phyloP scores from a whole-genome alignment of 2,797 vertebrate genomes.

The Brachyalestes nurse region DNA sequence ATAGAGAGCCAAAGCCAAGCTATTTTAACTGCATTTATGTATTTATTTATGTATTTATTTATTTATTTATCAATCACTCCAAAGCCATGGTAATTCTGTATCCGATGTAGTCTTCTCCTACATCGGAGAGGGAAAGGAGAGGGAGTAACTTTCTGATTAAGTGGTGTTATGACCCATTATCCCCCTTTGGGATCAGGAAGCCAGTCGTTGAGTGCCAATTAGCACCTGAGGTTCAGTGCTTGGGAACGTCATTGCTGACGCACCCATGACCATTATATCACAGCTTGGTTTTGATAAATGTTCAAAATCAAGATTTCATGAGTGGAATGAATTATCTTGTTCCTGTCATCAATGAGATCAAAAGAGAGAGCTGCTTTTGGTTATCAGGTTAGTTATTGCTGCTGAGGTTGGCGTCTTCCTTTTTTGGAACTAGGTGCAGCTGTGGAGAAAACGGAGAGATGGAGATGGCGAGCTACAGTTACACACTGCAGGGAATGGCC shows the following conservation, averaged over 20 bases:
- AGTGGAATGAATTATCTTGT: background rate
- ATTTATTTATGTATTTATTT: no score
- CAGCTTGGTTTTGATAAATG: background rate
- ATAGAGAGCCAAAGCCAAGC: no score
- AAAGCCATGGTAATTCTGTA: background rate
- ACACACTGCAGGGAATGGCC: slow-evolving; percentile 16
- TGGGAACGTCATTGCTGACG: slow-evolving; percentile 7
- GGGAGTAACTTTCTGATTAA: slow-evolving; percentile 16
- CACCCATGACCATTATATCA: background rate
- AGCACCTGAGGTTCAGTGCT: slow-evolving; percentile 1
- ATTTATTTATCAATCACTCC: no score
- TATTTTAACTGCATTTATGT: no score
- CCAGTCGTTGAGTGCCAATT: slow-evolving; percentile 27
- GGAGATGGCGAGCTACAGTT: slow-evolving; percentile 14
- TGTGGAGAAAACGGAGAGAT: background rate
- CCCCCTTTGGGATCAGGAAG: slow-evolving; percentile 20
- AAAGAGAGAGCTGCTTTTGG: background rate
- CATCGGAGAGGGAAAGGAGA: background rate
- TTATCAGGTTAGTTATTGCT: background rate
- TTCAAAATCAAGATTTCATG: background rate
- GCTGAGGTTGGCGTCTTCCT: background rate
- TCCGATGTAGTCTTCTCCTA: background rate
- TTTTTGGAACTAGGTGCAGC: background rate
- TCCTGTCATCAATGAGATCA: background rate
- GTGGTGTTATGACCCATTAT: background rate